phyloP scores from a whole-genome alignment of 2,797 vertebrate genomes.

The Cirrhinus mrigala region DNA sequence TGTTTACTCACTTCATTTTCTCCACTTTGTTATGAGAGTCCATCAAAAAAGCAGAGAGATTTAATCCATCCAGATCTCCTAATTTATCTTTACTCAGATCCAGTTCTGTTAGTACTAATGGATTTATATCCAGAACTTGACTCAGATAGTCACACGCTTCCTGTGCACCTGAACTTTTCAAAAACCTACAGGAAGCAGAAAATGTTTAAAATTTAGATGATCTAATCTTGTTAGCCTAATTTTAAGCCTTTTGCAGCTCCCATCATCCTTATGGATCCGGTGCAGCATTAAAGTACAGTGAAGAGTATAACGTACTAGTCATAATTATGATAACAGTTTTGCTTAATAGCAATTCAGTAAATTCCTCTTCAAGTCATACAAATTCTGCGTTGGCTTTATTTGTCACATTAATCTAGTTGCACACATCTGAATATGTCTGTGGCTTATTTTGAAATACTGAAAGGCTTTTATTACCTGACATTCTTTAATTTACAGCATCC shows the following conservation, averaged over 20 bases:
- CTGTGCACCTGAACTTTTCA: background rate
- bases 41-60: too few species aligned
- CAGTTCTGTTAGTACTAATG: too few species aligned
- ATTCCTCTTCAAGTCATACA: background rate
- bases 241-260: too few species aligned
- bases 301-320: background rate
- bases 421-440: background rate
- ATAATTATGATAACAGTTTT: background rate
- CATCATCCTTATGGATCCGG: too few species aligned
- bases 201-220: too few species aligned
- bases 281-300: too few species aligned
- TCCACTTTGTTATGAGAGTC: too few species aligned
- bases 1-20: too few species aligned
- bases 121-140: background rate
- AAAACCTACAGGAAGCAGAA: too few species aligned
- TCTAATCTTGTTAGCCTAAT: too few species aligned
- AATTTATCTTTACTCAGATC: too few species aligned
- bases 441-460: background rate
- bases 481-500: background rate
- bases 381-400: background rate
- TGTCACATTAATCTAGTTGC: accelerated
- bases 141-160: background rate
- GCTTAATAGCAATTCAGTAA: background rate
- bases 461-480: background rate
- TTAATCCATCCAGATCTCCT: too few species aligned